A percentile compares a stretch with the other conserved stretches of the same genome.
Evolutionary conservation across 2,888 invertebrate genomes (phyloP).

Genomic region (Brachyopa scutellaris): DNA sequence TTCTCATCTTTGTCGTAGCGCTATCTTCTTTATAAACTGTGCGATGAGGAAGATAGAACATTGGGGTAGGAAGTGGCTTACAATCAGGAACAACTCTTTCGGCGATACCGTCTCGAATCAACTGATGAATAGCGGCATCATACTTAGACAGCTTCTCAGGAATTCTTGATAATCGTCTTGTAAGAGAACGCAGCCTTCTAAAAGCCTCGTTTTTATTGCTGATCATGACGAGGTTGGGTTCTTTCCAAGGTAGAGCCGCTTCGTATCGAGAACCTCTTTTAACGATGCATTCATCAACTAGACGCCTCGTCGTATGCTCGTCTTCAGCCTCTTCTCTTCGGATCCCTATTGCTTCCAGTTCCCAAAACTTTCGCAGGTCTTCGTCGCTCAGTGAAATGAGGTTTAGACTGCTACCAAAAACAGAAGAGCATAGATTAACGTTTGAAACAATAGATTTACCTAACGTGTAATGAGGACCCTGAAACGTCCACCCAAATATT

Average conservation of each 20-base stretch:
- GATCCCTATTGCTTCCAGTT: constrained; percentile 24
- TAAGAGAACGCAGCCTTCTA: not conserved
- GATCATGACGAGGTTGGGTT: not conserved
- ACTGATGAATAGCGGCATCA: not conserved
- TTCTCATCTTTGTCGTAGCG: constrained; percentile 21
- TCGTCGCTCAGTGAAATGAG: not conserved
- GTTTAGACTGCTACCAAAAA: not conserved
- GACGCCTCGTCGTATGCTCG: not conserved
- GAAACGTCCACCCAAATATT: constrained; percentile 23
- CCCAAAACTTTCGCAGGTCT: constrained; percentile 14
- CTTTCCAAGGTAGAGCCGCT: not conserved
- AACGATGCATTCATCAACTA: too few species aligned
- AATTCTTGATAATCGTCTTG: not conserved
- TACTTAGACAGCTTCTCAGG: constrained; percentile 10
- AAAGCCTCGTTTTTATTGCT: not conserved
- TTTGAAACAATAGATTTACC: constrained; percentile 11
- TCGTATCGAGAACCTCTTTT: not conserved
- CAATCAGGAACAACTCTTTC: not conserved
- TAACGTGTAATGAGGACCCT: not conserved
- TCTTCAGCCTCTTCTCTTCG: constrained; percentile 20
- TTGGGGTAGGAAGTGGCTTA: not conserved
- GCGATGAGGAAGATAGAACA: constrained; percentile 28
- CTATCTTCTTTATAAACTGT: constrained; percentile 23
- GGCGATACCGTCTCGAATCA: constrained; percentile 5
- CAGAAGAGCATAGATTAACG: not conserved